Base-by-base conservation (phyloP, 2,113 vertebrate genomes). In the Dryoscopus gambensis region DNA sequence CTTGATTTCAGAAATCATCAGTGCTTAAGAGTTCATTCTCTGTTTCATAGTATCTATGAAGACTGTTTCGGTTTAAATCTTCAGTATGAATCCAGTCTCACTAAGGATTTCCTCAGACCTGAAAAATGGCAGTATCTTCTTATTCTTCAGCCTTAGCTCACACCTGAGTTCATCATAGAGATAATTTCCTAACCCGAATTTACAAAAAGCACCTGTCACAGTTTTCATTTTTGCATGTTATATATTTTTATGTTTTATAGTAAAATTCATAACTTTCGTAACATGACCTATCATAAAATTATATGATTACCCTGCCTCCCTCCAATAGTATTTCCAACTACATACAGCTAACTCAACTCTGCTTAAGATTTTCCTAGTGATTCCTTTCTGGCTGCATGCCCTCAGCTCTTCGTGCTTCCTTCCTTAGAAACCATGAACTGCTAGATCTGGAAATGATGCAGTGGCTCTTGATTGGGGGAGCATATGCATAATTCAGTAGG, bases 271-370 rank as follows among this genome's bases (percentile, higher is more conserved):
- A 33, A 16, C 39, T 87, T 40, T 50, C 3, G 3, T 64, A 63
- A 55, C 9, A 16, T 63, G n/a, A 15, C 13, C 4, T 56, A 9
- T 63, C 18, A 9, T 47, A 49, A 68, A 77, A 49, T 47, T 24
- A 18, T 7, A 37, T 35, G 12, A 14, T 84, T 0, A 4, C 6
- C 4, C 25, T 1, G 0, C 30, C 28, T 40, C 25, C 40, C 21
- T 89, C 28, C 60, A 37, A 1, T 55, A 64, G 6, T 69, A 59
- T 53, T 78, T 82, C 28, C 28, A 82, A 3, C n/a, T 33, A 3
- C 24, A 5, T 67, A 4, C 8, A 70, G 55, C 22, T 75, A 56
- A 60, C 11, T 11, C 24, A 17, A 6, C 21, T 77, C 35, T 50
- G 53, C 15, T 57, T 37, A 57, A 59, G 33, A 30, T 79, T 55